phyloP scores from a whole-genome alignment of 1,140 invertebrate species.

The Aricia agestis region DNA sequence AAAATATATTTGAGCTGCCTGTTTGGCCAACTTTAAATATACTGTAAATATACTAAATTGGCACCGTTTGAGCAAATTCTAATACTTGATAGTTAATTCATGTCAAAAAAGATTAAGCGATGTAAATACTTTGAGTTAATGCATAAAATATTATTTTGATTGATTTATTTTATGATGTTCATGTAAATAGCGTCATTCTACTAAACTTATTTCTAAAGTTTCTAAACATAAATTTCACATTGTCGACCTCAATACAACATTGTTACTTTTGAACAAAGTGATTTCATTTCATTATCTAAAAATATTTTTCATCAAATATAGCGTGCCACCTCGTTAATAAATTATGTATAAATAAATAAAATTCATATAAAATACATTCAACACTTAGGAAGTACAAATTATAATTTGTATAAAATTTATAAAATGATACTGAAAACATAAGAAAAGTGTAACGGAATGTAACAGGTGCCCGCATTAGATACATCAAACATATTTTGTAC shows the following conservation, averaged over 20 bases:
- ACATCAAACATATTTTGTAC: slow-evolving; percentile 23
- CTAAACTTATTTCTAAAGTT: neutral
- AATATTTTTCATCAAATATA: neutral
- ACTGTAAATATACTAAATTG: slow-evolving; percentile 20
- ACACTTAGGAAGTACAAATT: slow-evolving; percentile 28
- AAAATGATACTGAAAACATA: slow-evolving; percentile 24
- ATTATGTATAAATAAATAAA: slow-evolving; percentile 24
- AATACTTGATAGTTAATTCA: slow-evolving; percentile 12
- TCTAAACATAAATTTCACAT: neutral
- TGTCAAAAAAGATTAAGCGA: slow-evolving; percentile 2
- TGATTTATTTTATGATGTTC: neutral
- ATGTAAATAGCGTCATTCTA: neutral
- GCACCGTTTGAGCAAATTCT: slow-evolving; percentile 28
- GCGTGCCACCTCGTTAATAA: neutral
- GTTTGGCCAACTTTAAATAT: slow-evolving; percentile 5
- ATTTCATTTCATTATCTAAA: neutral
- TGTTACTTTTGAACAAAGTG: neutral
- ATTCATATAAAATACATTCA: slow-evolving; percentile 27
- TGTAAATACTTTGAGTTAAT: slow-evolving; percentile 2
- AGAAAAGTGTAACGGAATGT: slow-evolving; percentile 38
- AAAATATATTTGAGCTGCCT: slow-evolving; percentile 24
- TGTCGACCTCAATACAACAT: neutral
- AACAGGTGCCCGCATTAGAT: slow-evolving; percentile 36
- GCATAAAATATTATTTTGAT: neutral
- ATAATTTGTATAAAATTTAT: slow-evolving; percentile 23